Evolutionary conservation across 2,888 invertebrate species (phyloP).

Genomic region (Caenorhabditis sp.): DNA sequence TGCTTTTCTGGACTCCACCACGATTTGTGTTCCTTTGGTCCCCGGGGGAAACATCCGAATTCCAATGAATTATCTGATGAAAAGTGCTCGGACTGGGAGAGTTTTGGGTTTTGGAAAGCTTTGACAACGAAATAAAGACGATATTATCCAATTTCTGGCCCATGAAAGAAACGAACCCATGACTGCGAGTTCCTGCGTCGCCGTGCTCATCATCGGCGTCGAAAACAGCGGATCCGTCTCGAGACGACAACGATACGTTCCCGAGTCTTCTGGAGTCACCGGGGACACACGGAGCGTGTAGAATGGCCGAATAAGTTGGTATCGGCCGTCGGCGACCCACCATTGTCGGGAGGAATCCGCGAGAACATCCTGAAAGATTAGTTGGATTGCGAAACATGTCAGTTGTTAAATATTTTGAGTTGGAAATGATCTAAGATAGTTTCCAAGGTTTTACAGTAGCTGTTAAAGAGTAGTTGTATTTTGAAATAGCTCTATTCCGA

Average conservation of each 20-base stretch:
- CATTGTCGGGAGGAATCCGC: slow-evolving; percentile 73
- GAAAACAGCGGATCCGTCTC: slow-evolving; percentile 78
- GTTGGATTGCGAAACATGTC: neutral
- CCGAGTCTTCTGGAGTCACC: slow-evolving; percentile 70
- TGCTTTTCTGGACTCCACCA: slow-evolving; percentile 1
- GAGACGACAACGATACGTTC: slow-evolving; percentile 68
- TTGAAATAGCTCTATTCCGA: no score
- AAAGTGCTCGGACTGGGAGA: slow-evolving; percentile 17
- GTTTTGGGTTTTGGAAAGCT: slow-evolving; percentile 14
- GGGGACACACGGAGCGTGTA: slow-evolving; percentile 72
- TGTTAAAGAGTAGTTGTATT: no score
- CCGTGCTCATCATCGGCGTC: slow-evolving; percentile 60
- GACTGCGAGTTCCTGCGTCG: slow-evolving; percentile 69
- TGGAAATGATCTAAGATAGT: no score
- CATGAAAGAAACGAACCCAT: slow-evolving; percentile 76
- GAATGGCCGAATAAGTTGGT: slow-evolving; percentile 73
- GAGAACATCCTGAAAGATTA: slow-evolving; percentile 64
- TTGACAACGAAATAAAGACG: slow-evolving; percentile 6
- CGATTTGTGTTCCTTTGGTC: slow-evolving; percentile 14
- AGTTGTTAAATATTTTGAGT: no score
- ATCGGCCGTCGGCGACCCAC: slow-evolving; percentile 77
- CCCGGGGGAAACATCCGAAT: slow-evolving; percentile 21
- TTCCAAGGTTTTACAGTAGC: neutral
- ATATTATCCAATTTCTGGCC: no score
- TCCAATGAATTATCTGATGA: slow-evolving; percentile 46